Evolutionary conservation across 1,140 invertebrate genomes (phyloP), one percentile per base, ranked within the genome.

Genomic region (Zaprionus kolodkinae): DNA sequence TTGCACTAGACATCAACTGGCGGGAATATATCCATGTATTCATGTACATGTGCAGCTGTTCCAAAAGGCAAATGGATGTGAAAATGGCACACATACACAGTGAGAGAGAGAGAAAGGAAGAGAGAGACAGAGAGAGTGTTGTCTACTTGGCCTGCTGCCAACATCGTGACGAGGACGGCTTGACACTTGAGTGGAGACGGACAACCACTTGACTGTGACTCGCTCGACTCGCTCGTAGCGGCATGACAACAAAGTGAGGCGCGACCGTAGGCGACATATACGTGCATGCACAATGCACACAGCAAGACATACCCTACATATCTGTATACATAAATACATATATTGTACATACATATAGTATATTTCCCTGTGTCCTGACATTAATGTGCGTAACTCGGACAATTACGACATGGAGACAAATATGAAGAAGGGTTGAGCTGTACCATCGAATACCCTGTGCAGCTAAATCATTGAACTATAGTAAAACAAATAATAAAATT

Each of bases 151-250:
- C 59, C 52, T 50, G 40, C 35, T 57, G 57, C 21, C 65, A 62
- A 59, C 50, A 40, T 57, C 35, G 54, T 72, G 63, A 72, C 64
- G 69, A 73, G 79, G 72, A 87, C 83, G 69, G 59, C 48, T 76
- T 79, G 83, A 86, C 83, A 86, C 84, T 87, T 86, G 84, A 86
- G 79, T 79, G 83, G 83, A 87, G 83, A 82, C 83, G 76, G 83
- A 86, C 83, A 86, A 77, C 76, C 83, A 82, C 83, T 86, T 86
- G 83, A 86, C 82, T 86, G 78, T 79, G 82, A 86, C 83, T 81
- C 59, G 73, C 70, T 61, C 57, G 61, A 40, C 13, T 15, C 60
- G 36, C 25, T 27, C 13, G 35, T 40, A 9, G 66, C 68, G 67
- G 21, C 62, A 43, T 45, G 48, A 68, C 65, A 79, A 81, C 71